Evolutionary conservation across 2,113 vertebrate genomes (phyloP).

Genomic region (Megatriorchis doriae): DNA sequence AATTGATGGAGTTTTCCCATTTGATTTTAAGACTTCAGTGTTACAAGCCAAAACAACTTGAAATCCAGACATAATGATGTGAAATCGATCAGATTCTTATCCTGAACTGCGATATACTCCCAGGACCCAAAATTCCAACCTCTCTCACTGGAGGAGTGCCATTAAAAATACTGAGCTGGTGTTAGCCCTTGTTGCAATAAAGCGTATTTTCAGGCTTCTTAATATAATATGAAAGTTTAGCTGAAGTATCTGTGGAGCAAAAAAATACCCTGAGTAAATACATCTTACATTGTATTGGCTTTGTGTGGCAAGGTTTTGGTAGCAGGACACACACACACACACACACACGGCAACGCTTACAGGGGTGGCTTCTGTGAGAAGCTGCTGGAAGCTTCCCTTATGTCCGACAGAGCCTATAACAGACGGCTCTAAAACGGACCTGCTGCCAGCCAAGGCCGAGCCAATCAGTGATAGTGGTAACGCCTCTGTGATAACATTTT

Average conservation of each 20-base stretch:
- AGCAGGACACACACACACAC: too few species aligned
- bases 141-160: not conserved
- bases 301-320: too few species aligned
- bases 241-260: not conserved
- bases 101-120: not conserved
- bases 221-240: not conserved
- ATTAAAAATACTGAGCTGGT: not conserved
- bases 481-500: too few species aligned
- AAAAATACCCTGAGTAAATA: not conserved
- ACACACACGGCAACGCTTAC: too few species aligned
- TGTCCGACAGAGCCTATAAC: too few species aligned
- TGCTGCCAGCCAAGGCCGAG: too few species aligned
- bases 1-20: not conserved
- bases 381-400: too few species aligned
- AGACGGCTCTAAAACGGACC: too few species aligned
- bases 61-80: not conserved
- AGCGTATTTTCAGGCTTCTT: not conserved
- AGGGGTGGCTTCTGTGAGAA: too few species aligned
- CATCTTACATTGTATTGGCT: not conserved
- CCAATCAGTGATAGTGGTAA: too few species aligned
- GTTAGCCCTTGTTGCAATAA: not conserved
- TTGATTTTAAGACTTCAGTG: not conserved
- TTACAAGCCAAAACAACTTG: not conserved
- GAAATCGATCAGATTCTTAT: not conserved
- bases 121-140: not conserved